phyloP scores from a whole-genome alignment of 2,888 invertebrate genomes.

The Trachelus iudaicus region DNA sequence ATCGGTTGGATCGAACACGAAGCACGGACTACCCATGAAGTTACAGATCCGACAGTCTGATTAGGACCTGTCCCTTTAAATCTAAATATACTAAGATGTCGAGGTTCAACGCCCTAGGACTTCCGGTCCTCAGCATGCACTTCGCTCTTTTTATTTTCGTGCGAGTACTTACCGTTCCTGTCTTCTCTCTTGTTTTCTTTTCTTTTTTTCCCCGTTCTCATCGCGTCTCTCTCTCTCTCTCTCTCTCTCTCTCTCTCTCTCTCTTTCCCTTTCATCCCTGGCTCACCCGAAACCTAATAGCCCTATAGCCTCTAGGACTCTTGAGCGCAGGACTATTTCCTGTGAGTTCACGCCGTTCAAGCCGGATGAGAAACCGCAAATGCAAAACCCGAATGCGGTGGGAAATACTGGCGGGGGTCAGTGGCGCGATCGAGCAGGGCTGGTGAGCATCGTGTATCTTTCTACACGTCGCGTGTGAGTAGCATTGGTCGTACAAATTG shows the following conservation, averaged over 20 bases:
- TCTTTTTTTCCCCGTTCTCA: constrained; percentile 33
- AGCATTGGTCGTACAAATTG: too few species aligned
- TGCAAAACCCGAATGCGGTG: constrained; percentile 35
- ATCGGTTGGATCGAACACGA: too few species aligned
- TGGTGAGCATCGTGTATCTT: too few species aligned
- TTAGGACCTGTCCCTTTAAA: constrained; percentile 49
- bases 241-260: constrained; percentile 34
- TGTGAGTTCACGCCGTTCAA: constrained; percentile 43
- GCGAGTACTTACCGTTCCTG: constrained; percentile 7
- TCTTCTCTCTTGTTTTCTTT: constrained; percentile 33
- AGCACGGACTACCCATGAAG: too few species aligned
- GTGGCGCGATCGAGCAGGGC: too few species aligned
- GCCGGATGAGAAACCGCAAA: constrained; percentile 64
- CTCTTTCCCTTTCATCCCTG: constrained; percentile 23
- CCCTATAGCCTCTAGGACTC: constrained; percentile 60
- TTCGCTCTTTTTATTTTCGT: constrained; percentile 7
- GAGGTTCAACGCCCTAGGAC: constrained; percentile 62
- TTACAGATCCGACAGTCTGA: too few species aligned
- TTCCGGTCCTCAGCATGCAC: constrained; percentile 55
- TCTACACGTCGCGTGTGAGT: too few species aligned
- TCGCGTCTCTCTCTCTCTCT: constrained; percentile 32
- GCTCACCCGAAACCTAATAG: constrained; percentile 59
- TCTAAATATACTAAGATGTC: constrained; percentile 51
- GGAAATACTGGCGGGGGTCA: too few species aligned
- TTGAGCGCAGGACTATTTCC: constrained; percentile 59